phyloP scores from a whole-genome alignment of 2,797 vertebrate genomes.

The Eremophila alpestris region DNA sequence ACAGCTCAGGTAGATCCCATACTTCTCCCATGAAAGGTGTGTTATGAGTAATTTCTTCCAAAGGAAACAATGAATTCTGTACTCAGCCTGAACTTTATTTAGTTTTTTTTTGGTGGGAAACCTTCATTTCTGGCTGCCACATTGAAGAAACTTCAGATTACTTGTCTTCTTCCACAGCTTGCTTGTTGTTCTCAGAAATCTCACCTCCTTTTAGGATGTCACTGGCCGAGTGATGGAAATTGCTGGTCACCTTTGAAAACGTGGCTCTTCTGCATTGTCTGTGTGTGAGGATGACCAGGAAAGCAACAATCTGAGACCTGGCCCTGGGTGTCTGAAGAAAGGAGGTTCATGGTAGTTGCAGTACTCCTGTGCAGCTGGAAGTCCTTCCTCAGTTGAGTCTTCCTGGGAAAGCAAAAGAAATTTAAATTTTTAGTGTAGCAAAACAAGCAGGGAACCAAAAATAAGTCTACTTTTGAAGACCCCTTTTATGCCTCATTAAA shows the following conservation, averaged over 20 bases:
- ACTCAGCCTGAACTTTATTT: background rate
- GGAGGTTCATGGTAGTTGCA: background rate
- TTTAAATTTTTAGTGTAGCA: background rate
- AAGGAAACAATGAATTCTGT: background rate
- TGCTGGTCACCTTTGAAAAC: background rate
- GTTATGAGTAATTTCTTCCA: background rate
- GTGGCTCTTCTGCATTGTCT: rapidly evolving
- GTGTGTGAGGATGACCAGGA: rapidly evolving
- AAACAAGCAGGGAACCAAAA: background rate
- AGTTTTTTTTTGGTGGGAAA: background rate
- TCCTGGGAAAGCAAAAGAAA: background rate
- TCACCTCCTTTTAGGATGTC: background rate
- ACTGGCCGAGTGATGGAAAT: background rate
- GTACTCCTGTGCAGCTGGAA: background rate
- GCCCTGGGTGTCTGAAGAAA: background rate
- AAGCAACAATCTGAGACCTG: background rate
- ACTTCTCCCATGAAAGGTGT: background rate
- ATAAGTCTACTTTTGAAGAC: background rate
- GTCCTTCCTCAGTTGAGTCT: background rate
- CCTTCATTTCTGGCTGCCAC: background rate
- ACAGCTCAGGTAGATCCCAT: background rate
- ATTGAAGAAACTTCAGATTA: background rate
- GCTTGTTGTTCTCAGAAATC: background rate
- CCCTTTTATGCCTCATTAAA: background rate
- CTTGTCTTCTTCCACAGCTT: background rate